phyloP scores from a whole-genome alignment of 2,113 vertebrate genomes.

The Epinephelus fuscoguttatus region DNA sequence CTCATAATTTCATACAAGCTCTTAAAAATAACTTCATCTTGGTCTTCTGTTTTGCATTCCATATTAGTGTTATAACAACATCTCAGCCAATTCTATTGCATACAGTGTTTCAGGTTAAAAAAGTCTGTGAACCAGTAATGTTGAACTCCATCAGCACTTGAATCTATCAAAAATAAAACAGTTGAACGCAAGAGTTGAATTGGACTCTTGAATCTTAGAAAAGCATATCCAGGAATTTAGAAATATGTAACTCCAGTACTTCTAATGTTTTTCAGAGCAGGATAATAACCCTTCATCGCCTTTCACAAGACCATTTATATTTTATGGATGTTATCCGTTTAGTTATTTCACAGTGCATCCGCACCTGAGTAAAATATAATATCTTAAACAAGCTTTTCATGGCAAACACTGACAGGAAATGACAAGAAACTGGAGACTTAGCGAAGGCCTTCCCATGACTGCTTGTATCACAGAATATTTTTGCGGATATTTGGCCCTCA shows the following conservation, averaged over 20 bases:
- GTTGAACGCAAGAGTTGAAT: conserved; percentile 40
- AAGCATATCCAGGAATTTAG: conserved; percentile 55
- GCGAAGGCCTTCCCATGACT: conserved; percentile 57
- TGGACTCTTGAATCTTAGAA: conserved; percentile 45
- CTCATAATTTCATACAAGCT: not conserved
- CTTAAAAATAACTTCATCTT: too few species aligned
- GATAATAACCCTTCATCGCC: conserved; percentile 30
- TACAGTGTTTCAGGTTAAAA: conserved; percentile 19
- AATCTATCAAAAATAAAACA: conserved; percentile 47
- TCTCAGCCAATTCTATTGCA: not conserved
- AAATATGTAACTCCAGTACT: conserved; percentile 17
- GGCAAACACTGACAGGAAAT: conserved; percentile 59
- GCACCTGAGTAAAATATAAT: conserved; percentile 46
- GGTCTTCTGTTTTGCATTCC: not conserved
- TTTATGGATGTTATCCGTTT: conserved; percentile 32
- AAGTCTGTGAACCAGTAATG: conserved; percentile 1
- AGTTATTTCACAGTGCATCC: conserved; percentile 12
- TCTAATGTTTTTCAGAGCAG: conserved; percentile 28
- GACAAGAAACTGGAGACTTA: conserved; percentile 50
- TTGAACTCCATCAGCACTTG: conserved; percentile 37
- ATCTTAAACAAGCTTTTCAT: conserved; percentile 41
- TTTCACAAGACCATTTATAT: conserved; percentile 21
- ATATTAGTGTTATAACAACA: not conserved
- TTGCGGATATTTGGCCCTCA: conserved; percentile 70
- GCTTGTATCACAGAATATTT: conserved; percentile 63